These are phyloP conservation scores for Crypturellus tataupa DNA, from an alignment of 2,797 vertebrate genomes.

Conservation along the genomic window DNA sequence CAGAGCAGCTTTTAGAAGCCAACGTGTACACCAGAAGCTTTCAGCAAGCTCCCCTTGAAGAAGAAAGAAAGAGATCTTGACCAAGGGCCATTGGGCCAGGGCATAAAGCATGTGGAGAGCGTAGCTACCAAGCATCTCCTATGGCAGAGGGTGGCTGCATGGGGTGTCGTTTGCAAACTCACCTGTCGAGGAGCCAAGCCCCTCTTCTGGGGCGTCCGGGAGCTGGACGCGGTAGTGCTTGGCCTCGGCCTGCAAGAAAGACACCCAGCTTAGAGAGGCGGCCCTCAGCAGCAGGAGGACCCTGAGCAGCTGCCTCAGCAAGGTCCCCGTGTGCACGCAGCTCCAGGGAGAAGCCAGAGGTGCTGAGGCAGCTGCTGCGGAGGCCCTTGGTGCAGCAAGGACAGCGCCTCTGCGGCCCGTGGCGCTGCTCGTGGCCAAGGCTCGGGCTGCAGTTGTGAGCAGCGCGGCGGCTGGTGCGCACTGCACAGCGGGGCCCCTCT, in stretches of 20 bases:
- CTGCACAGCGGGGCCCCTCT: too few relatives aligned
- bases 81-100: not conserved
- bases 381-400: too few relatives aligned
- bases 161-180: slow-evolving; percentile 73
- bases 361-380: too few relatives aligned
- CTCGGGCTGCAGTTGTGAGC: too few relatives aligned
- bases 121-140: not conserved
- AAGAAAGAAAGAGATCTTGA: not conserved
- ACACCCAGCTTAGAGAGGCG: not conserved
- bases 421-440: too few relatives aligned
- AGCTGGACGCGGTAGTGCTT: slow-evolving; percentile 77
- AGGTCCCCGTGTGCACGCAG: too few relatives aligned
- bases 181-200: slow-evolving; percentile 75
- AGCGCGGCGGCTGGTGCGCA: too few relatives aligned
- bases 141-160: not conserved
- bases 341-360: too few relatives aligned
- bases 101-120: not conserved
- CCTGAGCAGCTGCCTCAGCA: not conserved
- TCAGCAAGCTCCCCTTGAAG: not conserved
- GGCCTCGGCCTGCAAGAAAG: slow-evolving; percentile 82
- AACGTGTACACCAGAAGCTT: not conserved
- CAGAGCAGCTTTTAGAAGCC: not conserved
- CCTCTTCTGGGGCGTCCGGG: slow-evolving; percentile 80
- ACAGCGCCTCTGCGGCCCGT: too few relatives aligned
- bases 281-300: not conserved